Percentiles rank a stretch among this genome's conserved stretches.
Evolutionary conservation across 2,888 invertebrate genomes (phyloP).

Genomic region (Boloria euphrosyne): DNA sequence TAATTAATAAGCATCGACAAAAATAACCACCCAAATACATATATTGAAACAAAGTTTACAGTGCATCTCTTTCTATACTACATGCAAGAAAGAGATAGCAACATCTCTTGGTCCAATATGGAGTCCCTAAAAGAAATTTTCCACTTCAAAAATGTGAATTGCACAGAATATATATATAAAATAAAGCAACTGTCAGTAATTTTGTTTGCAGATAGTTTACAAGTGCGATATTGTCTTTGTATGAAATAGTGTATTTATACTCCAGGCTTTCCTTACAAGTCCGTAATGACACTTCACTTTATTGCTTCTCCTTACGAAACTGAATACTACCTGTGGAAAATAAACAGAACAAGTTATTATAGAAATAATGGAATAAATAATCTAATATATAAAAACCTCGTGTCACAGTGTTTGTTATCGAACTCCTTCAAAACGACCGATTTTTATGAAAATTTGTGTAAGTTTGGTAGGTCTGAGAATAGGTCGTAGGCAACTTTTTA

Average conservation of each 20-base stretch:
- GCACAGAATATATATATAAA: slow-evolving; percentile 19
- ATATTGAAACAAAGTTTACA: background rate
- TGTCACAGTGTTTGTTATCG: too few relatives aligned
- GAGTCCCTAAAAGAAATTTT: too few relatives aligned
- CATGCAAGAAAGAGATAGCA: too few relatives aligned
- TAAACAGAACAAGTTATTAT: too few relatives aligned
- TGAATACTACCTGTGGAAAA: slow-evolving; percentile 55
- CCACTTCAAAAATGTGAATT: background rate
- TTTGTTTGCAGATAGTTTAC: slow-evolving; percentile 12
- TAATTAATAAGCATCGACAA: background rate
- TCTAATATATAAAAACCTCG: too few relatives aligned
- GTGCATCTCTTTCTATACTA: too few relatives aligned
- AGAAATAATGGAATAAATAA: background rate
- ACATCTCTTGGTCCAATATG: too few relatives aligned
- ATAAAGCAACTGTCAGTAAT: slow-evolving; percentile 28
- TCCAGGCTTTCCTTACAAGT: slow-evolving; percentile 73
- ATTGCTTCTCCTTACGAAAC: slow-evolving; percentile 60
- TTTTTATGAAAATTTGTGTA: too few relatives aligned
- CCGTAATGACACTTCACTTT: slow-evolving; percentile 78
- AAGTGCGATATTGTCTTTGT: slow-evolving; percentile 33
- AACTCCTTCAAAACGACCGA: too few relatives aligned
- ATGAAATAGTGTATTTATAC: slow-evolving; percentile 53
- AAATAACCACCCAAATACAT: background rate
- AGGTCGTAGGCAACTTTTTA: too few relatives aligned
- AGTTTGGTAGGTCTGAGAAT: too few relatives aligned